phyloP scores from a whole-genome alignment of 2,113 vertebrate genomes.

The Cochlearius cochlearius region DNA sequence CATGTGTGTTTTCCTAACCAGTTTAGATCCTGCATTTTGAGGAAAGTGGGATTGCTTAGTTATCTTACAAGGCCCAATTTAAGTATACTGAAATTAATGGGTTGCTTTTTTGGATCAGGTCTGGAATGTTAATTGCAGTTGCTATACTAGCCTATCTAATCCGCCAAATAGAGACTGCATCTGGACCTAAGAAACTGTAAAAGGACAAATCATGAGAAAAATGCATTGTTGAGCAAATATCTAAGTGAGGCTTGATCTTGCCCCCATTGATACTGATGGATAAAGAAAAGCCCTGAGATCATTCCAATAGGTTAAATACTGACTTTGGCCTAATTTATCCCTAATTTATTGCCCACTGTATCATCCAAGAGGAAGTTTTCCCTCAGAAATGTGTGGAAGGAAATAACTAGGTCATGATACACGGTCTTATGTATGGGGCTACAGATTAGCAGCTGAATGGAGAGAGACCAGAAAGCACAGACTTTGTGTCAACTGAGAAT shows the following conservation, averaged over 20 bases:
- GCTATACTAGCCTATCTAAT: neutral
- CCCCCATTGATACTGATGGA: neutral
- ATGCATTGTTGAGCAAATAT: neutral
- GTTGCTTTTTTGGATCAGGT: neutral
- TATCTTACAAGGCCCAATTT: neutral
- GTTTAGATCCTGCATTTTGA: neutral
- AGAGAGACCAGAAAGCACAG: constrained; percentile 51
- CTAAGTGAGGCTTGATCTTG: neutral
- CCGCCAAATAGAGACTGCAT: neutral
- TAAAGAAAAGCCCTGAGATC: neutral
- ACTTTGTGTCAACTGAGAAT: constrained; percentile 47
- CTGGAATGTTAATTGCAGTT: neutral
- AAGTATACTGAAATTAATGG: neutral
- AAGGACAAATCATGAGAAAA: neutral
- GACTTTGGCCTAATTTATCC: neutral
- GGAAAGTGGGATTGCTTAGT: neutral
- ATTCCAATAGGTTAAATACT: neutral
- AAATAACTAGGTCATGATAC: constrained; percentile 53
- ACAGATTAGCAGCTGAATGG: constrained; percentile 49
- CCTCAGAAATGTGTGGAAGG: constrained; percentile 30
- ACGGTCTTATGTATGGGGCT: constrained; percentile 29
- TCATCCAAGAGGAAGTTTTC: constrained; percentile 29
- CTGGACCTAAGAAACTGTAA: neutral
- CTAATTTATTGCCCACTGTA: neutral
- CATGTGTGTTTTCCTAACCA: neutral